Evolutionary conservation across 35 echinoderm and acorn worm species (phyloP).

Genomic region (Acanthaster planci): DNA sequence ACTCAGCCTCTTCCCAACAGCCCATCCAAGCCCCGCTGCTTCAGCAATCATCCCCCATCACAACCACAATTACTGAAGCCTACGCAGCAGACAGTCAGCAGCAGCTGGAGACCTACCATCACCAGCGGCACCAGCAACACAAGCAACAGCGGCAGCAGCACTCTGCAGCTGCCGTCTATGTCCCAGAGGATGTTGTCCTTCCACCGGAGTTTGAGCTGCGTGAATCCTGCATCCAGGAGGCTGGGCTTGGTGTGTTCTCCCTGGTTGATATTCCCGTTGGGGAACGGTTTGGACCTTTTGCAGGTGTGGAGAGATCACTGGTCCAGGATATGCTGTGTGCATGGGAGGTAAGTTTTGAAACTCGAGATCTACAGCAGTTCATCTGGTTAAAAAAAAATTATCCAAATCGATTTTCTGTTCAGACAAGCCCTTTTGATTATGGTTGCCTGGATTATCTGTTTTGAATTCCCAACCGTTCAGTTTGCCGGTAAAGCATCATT

Average conservation of each 20-base stretch:
- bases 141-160: background rate
- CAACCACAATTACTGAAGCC: background rate
- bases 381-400: too few species aligned
- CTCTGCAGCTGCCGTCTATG: slow-evolving; percentile 51
- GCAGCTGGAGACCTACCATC: background rate
- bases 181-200: slow-evolving; percentile 73
- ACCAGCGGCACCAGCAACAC: background rate
- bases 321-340: slow-evolving; percentile 62
- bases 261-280: slow-evolving; percentile 51
- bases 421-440: too few species aligned
- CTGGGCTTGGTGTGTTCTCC: slow-evolving; percentile 69
- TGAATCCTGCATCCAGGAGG: slow-evolving; percentile 58
- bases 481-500: too few species aligned
- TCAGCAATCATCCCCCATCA: slow-evolving; percentile 1
- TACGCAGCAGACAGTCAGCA: background rate
- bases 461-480: too few species aligned
- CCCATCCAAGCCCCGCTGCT: background rate
- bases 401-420: too few species aligned
- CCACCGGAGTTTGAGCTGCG: slow-evolving; percentile 75
- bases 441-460: too few species aligned
- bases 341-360: slow-evolving; percentile 66
- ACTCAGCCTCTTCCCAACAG: background rate
- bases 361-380: too few species aligned
- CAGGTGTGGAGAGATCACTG: slow-evolving; percentile 46
- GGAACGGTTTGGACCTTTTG: slow-evolving; percentile 71